phyloP scores from a whole-genome alignment of 2,113 vertebrate genomes.

The Emydocephalus ijimae region DNA sequence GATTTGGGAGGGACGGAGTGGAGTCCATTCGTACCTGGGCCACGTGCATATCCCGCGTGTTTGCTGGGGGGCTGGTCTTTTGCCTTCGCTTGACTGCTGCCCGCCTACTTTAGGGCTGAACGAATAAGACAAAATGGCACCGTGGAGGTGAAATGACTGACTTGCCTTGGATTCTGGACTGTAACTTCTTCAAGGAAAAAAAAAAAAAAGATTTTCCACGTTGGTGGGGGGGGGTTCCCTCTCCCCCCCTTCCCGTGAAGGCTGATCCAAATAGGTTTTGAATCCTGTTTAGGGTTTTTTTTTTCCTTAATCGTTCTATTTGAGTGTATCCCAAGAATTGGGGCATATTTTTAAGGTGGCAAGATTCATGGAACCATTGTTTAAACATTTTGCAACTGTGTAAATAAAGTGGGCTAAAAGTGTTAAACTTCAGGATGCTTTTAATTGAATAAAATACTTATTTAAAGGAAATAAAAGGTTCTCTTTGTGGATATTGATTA shows the following conservation, averaged over 20 bases:
- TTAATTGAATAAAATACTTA: background rate
- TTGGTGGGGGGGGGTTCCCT: background rate
- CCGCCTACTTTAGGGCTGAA: background rate
- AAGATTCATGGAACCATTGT: background rate
- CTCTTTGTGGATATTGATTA: background rate
- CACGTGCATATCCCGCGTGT: conserved; percentile 24
- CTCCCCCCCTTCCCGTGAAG: too few species aligned
- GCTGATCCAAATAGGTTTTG: background rate
- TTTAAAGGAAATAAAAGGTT: background rate
- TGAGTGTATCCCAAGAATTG: background rate
- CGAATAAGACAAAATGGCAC: conserved; percentile 14
- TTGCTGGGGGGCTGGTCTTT: background rate
- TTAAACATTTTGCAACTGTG: too few species aligned
- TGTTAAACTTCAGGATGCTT: background rate
- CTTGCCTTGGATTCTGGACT: background rate
- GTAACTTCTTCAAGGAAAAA: background rate
- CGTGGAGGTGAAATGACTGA: background rate
- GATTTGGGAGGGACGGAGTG: background rate
- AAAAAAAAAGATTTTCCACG: background rate
- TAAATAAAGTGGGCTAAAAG: background rate
- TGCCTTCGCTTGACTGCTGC: background rate
- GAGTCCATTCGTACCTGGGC: background rate
- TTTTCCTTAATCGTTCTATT: background rate
- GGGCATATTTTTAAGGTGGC: background rate
- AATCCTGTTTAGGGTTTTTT: background rate